Percentiles rank a stretch among this genome's conserved stretches.
These are phyloP conservation scores for Hiodon tergisus DNA, from an alignment of 2,113 vertebrate genomes.

Conservation along the genomic window DNA sequence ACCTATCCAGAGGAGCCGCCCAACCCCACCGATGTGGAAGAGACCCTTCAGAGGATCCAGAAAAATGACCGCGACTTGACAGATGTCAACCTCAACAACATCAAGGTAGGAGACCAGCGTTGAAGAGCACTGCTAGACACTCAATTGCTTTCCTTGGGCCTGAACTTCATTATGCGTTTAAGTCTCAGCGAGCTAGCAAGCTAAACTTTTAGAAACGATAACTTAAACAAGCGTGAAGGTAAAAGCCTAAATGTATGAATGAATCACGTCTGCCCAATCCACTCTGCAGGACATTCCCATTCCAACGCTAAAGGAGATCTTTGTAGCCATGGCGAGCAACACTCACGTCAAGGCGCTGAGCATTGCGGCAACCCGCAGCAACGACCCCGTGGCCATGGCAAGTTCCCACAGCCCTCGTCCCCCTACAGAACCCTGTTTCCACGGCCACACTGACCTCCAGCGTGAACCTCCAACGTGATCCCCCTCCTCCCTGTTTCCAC, in stretches of 20 bases:
- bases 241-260: neutral
- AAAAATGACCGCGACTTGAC: slow-evolving; percentile 72
- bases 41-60: slow-evolving; percentile 75
- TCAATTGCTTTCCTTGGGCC: neutral
- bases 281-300: slow-evolving; percentile 80
- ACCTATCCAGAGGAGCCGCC: slow-evolving; percentile 86
- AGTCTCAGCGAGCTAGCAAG: neutral
- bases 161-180: neutral
- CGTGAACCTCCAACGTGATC: too few relatives aligned
- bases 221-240: neutral
- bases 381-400: slow-evolving; percentile 84
- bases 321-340: slow-evolving; percentile 82
- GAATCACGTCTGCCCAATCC: slow-evolving; percentile 2
- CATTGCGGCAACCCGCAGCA: slow-evolving; percentile 86
- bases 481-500: neutral
- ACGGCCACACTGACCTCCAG: too few relatives aligned
- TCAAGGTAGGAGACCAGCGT: slow-evolving; percentile 65
- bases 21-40: slow-evolving; percentile 85
- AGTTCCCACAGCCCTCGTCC: slow-evolving; percentile 41
- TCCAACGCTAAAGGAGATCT: slow-evolving; percentile 76
- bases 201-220: neutral
- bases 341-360: slow-evolving; percentile 78
- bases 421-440: too few relatives aligned
- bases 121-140: neutral
- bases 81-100: slow-evolving; percentile 95